Base-by-base conservation (phyloP, 2,797 vertebrate species). In the Poecilia gillii region DNA sequence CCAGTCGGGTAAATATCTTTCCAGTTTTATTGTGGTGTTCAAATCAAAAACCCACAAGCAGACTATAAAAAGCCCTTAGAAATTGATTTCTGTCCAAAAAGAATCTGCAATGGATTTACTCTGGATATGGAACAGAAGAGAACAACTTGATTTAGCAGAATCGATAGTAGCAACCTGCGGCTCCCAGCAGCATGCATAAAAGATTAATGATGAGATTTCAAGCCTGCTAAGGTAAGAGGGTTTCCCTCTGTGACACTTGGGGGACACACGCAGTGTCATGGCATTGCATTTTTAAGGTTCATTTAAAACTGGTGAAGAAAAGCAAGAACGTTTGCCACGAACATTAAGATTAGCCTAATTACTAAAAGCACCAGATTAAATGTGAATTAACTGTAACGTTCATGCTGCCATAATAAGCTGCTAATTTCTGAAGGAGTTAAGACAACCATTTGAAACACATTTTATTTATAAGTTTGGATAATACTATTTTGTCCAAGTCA, bases 141-240 rank as follows among this genome's bases (percentile, higher is more conserved):
- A 83, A 82, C 87, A 82, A 45, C 13, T 74, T 75, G 76, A 85
- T 84, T 78, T 78, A 78, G 75, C 57, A 82, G 39, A 81, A 86
- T 74, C 83, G 33, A 79, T n/a, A 87, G 55, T 2, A 74, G 72
- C 78, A 46, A 78, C 43, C n/a, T 75, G 74, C 64, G 31, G 79
- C 83, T 82, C 64, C 77, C 59, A 59, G 84, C 76, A 85, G 76
- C 66, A 80, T n/a, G 53, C 83, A 91, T 87, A 55, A 90, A 93
- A 87, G 68, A 74, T 88, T 89, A 87, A 91, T 90, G 76, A 77
- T 59, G 55, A 90, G 74, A 83, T 79, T 62, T 77, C 25, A 79
- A 72, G 76, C 73, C 75, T 45, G 72, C 46, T 53, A 45, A 74
- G 75, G 55, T 85, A 76, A 36, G 43, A 78, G 43, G 33, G 16